These are phyloP conservation scores for Leptarthrus brevirostris DNA, from an alignment of 2,888 invertebrate species.

Conservation along the genomic window DNA sequence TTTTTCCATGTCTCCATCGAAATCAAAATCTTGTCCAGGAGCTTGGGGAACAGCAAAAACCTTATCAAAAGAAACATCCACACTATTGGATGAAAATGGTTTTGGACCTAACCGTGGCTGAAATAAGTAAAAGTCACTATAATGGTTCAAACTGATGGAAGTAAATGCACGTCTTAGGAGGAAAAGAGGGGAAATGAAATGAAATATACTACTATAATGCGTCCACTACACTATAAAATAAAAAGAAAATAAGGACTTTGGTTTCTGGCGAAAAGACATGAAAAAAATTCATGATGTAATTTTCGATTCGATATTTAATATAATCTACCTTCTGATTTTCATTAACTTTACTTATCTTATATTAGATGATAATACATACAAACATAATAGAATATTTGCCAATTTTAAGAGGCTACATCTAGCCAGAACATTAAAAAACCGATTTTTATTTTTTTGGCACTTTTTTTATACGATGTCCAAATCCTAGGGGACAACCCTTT, in stretches of 20 bases:
- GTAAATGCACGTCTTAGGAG: not conserved
- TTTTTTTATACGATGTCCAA: too few species aligned
- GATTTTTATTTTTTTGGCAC: too few species aligned
- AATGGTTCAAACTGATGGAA: too few species aligned
- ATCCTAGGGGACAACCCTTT: too few species aligned
- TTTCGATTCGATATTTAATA: too few species aligned
- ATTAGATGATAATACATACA: too few species aligned
- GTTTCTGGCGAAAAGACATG: slow-evolving; percentile 37
- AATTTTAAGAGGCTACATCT: too few species aligned
- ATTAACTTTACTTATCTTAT: too few species aligned
- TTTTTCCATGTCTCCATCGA: slow-evolving; percentile 68
- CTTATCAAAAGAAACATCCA: slow-evolving; percentile 83
- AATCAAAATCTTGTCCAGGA: slow-evolving; percentile 69
- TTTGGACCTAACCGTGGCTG: slow-evolving; percentile 88
- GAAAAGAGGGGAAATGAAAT: not conserved
- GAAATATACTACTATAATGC: not conserved
- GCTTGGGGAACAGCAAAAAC: slow-evolving; percentile 84
- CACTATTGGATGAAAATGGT: slow-evolving; percentile 83
- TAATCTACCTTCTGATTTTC: too few species aligned
- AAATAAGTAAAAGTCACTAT: slow-evolving; percentile 55
- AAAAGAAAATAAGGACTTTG: not conserved
- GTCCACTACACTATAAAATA: not conserved
- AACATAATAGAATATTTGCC: too few species aligned
- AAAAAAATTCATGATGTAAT: slow-evolving; percentile 38
- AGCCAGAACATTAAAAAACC: too few species aligned